These are phyloP conservation scores for Drosophila rufa DNA, from an alignment of 1,140 invertebrate genomes.

Conservation along the genomic window DNA sequence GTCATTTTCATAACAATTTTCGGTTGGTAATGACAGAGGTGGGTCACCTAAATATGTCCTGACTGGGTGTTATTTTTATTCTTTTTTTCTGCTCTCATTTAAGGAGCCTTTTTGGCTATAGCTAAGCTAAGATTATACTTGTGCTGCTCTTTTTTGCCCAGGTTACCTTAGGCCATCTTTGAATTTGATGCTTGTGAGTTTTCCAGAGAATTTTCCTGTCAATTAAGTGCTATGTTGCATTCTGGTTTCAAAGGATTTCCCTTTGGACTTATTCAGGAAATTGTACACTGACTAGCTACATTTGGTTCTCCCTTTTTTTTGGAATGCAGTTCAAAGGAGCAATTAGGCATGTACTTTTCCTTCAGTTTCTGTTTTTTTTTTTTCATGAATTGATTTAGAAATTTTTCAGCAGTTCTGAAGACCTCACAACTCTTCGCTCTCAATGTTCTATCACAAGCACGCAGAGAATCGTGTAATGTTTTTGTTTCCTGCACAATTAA, in stretches of 20 bases:
- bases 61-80: not conserved
- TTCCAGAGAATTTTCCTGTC: constrained; percentile 15
- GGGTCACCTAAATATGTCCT: constrained; percentile 23
- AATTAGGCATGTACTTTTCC: not conserved
- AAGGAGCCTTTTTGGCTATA: not conserved
- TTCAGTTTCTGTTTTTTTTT: not conserved
- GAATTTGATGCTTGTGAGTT: constrained; percentile 1
- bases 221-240: constrained; percentile 17
- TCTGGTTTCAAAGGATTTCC: not conserved
- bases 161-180: constrained; percentile 16
- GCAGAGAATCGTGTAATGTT: not conserved
- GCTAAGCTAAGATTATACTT: constrained; percentile 3
- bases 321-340: not conserved
- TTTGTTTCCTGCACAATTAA: constrained; percentile 1
- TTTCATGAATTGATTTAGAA: not conserved
- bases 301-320: not conserved
- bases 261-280: not conserved
- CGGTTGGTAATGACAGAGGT: constrained; percentile 30
- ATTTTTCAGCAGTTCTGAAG: not conserved
- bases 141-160: not conserved
- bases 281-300: not conserved
- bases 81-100: not conserved
- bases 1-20: constrained; percentile 47
- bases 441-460: not conserved
- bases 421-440: not conserved